Evolutionary conservation across 2,797 vertebrate species (phyloP), one percentile per base, ranked within the genome.

Genomic region (Caiman crocodilus): DNA sequence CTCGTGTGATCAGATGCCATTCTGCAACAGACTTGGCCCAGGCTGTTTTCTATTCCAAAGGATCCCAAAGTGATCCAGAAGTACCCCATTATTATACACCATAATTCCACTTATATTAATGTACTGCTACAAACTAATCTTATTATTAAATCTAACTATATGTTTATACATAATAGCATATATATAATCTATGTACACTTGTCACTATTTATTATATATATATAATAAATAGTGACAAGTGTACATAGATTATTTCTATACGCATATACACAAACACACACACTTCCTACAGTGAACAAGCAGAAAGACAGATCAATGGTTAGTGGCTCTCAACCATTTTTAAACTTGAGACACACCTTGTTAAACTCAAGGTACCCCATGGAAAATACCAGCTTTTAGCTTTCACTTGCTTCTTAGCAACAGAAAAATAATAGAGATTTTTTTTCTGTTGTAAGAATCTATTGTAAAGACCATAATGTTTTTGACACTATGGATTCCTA

Each of bases 141-240:
- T 76, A 59, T 89, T 89, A 76, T 80, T 93, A 71, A 78, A 85
- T 57, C 79, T 96, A 94, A 90, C 76, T 80, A 63, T 76, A 35
- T 79, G 91, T 90, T 82, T 95, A 90, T 96, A 96, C 93, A 93
- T 96, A 86, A 42, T 42, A 42, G 42, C 94, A 96, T 96, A 95
- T 1, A 0, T 82, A 80, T 18, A 8, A n/a, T n/a, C n/a, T n/a
- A n/a, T n/a, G n/a, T n/a, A n/a, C n/a, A n/a, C n/a, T n/a, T n/a
- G n/a, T n/a, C n/a, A n/a, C n/a, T n/a, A n/a, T n/a, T n/a, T n/a
- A n/a, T n/a, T n/a, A n/a, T n/a, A n/a, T n/a, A n/a, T n/a, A n/a
- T n/a, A n/a, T n/a, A 96, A 94, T 93, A 76, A 55, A 94, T 95
- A 96, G 85, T 85, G 28, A 84, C 84, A 91, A 92, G 89, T 83